Base-by-base conservation (phyloP, 2,797 vertebrate genomes). In the Austrolebias charrua region DNA sequence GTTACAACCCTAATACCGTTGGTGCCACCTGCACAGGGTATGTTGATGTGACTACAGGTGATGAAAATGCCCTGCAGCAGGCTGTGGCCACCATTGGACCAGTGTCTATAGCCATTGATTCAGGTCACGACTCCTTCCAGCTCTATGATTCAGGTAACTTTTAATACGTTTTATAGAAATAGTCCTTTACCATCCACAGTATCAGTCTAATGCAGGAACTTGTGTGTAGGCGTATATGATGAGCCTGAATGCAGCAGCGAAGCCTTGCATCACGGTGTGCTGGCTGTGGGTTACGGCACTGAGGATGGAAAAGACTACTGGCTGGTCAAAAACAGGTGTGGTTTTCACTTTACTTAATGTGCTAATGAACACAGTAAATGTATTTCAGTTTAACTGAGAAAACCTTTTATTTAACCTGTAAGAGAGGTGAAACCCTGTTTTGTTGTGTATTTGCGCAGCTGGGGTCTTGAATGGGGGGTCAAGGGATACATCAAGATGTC, bases 271-370 rank as follows among this genome's bases (percentile, higher is more conserved):
- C 93, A 94, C 2, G 93, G 79, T 0, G 92, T 93, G 0, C 77
- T 94, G 60, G 90, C 66, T 69, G 87, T 94, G 46, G 93, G 93
- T 28, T 94, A 94, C 1, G 90, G 90, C 35, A 76, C 45, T 12
- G 58, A 87, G 0, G 61, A 31, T 0, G 80, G 86, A 43, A 8
- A 72, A 0, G 91, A 92, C 62, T 94, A 83, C 73, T 94, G 93
- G 93, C 75, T 94, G 62, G 87, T 94, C 12, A 94, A 94, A 76
- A 94, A 94, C 91, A 94, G 93, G 93, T 24, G 3, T 42, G 45
- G 5, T 3, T 62, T 29, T 49, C 10, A 60, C 63, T 35, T 31
- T 1, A 8, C 8, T 16, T 19, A 46, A 46, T 46, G 6, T 18
- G n/a, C 31, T 9, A 47, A 10, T 8, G 6, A 15, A 47, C 0